Evolutionary conservation across 2,888 invertebrate species (phyloP).

Genomic region (Altica lythri): DNA sequence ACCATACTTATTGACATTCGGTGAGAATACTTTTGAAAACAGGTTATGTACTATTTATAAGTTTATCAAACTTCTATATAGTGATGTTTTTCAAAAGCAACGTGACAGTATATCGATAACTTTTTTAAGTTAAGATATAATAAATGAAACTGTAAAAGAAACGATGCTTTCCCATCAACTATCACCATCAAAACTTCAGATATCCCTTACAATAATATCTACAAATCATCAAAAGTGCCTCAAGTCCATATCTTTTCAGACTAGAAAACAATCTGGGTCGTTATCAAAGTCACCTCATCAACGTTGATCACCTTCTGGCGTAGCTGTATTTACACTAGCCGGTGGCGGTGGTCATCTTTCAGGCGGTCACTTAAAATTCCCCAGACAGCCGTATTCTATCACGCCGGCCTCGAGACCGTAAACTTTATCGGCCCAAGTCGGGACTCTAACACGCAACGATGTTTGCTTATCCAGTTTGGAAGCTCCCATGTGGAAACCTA

Average conservation of each 20-base stretch:
- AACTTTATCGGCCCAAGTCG: slow-evolving; percentile 45
- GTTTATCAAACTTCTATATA: too few species aligned
- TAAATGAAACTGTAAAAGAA: too few species aligned
- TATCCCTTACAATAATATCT: too few species aligned
- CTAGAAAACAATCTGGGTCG: slow-evolving; percentile 26
- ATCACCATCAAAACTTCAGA: too few species aligned
- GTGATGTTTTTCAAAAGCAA: too few species aligned
- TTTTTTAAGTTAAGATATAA: too few species aligned
- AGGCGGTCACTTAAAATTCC: slow-evolving; percentile 50
- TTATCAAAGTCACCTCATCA: slow-evolving; percentile 29
- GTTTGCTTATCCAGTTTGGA: slow-evolving; percentile 40
- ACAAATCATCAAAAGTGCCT: not conserved
- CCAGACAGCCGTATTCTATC: slow-evolving; percentile 49
- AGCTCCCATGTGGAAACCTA: slow-evolving; percentile 43
- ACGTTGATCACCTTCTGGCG: slow-evolving; percentile 25
- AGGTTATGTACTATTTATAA: too few species aligned
- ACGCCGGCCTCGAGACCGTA: slow-evolving; percentile 41
- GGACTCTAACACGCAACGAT: slow-evolving; percentile 21
- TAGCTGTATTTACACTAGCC: slow-evolving; percentile 26
- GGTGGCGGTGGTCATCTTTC: slow-evolving; percentile 38
- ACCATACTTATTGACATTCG: too few species aligned
- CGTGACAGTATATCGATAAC: too few species aligned
- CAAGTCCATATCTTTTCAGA: not conserved
- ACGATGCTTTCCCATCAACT: too few species aligned
- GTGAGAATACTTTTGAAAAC: too few species aligned